These are phyloP conservation scores for Scomber japonicus DNA, from an alignment of 2,113 vertebrate genomes.

Conservation along the genomic window DNA sequence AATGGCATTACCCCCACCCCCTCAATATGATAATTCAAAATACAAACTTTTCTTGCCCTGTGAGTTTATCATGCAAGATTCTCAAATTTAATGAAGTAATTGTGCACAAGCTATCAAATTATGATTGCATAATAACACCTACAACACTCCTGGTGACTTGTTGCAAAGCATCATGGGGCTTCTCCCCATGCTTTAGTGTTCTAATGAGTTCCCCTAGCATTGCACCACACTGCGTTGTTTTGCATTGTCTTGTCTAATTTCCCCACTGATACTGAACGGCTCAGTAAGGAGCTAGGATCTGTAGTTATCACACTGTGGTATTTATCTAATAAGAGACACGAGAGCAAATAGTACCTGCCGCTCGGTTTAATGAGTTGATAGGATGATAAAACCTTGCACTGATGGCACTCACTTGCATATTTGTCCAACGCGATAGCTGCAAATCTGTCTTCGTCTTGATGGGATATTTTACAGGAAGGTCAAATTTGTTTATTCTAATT, in stretches of 20 bases:
- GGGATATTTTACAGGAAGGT: slow-evolving; percentile 22
- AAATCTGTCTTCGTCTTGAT: slow-evolving; percentile 27
- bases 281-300: slow-evolving; percentile 60
- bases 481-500: slow-evolving; percentile 35
- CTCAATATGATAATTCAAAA: neutral
- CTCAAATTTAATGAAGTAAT: slow-evolving; percentile 64
- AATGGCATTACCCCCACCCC: neutral
- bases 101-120: slow-evolving; percentile 63
- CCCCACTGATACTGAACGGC: slow-evolving; percentile 53
- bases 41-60: neutral
- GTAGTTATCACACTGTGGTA: slow-evolving; percentile 55
- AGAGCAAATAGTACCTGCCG: slow-evolving; percentile 60
- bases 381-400: slow-evolving; percentile 47
- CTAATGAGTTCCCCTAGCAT: slow-evolving; percentile 71
- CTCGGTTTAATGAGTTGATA: slow-evolving; percentile 68
- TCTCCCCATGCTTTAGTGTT: slow-evolving; percentile 50
- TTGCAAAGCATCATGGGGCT: slow-evolving; percentile 59
- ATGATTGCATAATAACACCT: slow-evolving; percentile 67
- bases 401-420: slow-evolving; percentile 32
- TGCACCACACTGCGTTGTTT: slow-evolving; percentile 74
- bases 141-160: slow-evolving; percentile 54
- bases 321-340: slow-evolving; percentile 61
- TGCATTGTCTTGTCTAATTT: slow-evolving; percentile 73
- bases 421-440: slow-evolving; percentile 32
- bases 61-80: slow-evolving; percentile 20